Evolutionary conservation across 1,140 invertebrate species (phyloP), one percentile per base, ranked within the genome.

Genomic region (Scaptomyza hsui): DNA sequence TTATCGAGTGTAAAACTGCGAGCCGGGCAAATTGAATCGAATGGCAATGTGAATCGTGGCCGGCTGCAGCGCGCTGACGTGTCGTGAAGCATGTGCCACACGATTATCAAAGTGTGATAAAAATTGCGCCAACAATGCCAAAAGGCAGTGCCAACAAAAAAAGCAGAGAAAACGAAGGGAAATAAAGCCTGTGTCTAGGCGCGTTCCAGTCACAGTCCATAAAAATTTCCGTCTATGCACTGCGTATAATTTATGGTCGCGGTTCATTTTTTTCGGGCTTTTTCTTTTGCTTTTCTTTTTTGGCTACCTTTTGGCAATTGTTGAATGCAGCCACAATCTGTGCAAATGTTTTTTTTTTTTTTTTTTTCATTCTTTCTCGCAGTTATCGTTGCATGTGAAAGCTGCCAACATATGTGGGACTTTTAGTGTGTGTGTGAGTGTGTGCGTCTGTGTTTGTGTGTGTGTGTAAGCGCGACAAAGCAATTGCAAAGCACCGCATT

Each of bases 51-150:
- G 32, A 29, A 29, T 29, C 26, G 41, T 55, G n/a, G 0, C 12
- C 12, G 32, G 32, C 32, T 70, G 76, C 51, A 63, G 42, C 42
- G 26, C 77, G 77, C 45, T 80, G 77, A 81, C 73, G 74, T 81
- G 78, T 62, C 49, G 63, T 82, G 69, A 83, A 85, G 71, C 72
- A 89, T 89, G 74, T 88, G 75, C 65, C 64, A 49, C 52, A 63
- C 76, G 78, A 89, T 89, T 82, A 89, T 89, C 82, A 78, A 89
- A 83, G 68, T 75, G 77, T 62, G 77, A 89, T 89, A 79, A 79
- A 88, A 88, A 88, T 49, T 72, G 78, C 65, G 57, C 59, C 63
- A 88, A 73, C 78, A 83, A 75, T 82, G 48, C 71, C 59, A 57
- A 44, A 29, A 44, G 21, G 24, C 21, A 37, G 29, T 15, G 51